These are phyloP conservation scores for Adineta ricciae DNA, from an alignment of 2,888 invertebrate species.

Conservation along the genomic window DNA sequence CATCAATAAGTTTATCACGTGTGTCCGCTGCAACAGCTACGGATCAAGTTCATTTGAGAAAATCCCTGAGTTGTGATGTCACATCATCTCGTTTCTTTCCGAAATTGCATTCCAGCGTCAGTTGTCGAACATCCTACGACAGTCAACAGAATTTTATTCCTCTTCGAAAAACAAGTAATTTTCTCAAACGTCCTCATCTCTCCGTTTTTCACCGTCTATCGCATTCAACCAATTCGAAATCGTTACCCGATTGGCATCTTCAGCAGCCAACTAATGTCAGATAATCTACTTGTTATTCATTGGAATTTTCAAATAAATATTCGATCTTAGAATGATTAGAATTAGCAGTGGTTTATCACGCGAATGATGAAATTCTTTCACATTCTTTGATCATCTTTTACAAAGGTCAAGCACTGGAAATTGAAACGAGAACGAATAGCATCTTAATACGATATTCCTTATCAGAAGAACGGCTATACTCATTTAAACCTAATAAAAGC, in stretches of 20 bases:
- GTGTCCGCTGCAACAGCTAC: not conserved
- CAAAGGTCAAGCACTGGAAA: too few species aligned
- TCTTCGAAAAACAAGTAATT: not conserved
- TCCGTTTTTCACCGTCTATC: not conserved
- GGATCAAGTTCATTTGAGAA: not conserved
- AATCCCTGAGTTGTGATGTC: not conserved
- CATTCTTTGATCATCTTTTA: too few species aligned
- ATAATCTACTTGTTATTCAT: not conserved
- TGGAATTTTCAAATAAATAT: not conserved
- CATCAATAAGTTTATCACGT: not conserved
- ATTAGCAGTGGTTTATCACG: too few species aligned
- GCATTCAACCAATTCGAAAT: not conserved
- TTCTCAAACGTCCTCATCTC: not conserved
- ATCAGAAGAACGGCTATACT: too few species aligned
- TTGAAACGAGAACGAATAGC: too few species aligned
- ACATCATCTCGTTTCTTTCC: not conserved
- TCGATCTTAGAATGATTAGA: too few species aligned
- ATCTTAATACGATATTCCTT: too few species aligned
- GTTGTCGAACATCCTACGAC: not conserved
- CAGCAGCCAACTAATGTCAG: not conserved
- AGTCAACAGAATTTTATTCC: not conserved
- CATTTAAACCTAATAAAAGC: too few species aligned
- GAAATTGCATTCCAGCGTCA: not conserved
- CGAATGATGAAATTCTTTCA: too few species aligned
- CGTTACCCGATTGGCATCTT: not conserved